These are phyloP conservation scores for Arizona elegans DNA, from an alignment of 2,113 vertebrate species.

Conservation along the genomic window DNA sequence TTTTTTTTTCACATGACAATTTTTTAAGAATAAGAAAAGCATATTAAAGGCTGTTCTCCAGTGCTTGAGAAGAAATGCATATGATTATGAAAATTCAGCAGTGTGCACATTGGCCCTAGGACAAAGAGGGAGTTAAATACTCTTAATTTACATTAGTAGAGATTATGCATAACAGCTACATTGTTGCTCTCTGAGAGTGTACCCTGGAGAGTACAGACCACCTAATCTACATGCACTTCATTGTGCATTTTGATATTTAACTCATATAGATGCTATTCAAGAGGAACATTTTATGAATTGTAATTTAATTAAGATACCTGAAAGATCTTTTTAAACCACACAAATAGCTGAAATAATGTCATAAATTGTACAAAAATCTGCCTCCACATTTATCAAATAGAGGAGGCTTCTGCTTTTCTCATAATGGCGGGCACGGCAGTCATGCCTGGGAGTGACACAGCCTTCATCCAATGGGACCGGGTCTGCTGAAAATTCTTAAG, in stretches of 20 bases:
- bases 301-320: background rate
- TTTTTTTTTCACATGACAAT: background rate
- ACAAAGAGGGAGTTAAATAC: constrained; percentile 12
- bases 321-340: background rate
- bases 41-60: constrained; percentile 9
- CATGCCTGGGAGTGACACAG: too few relatives aligned
- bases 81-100: constrained; percentile 54
- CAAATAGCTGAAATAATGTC: background rate
- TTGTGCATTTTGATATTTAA: constrained; percentile 10
- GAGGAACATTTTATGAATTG: background rate
- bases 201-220: background rate
- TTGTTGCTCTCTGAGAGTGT: constrained; percentile 2
- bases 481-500: too few relatives aligned
- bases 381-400: background rate
- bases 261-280: background rate
- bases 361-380: background rate
- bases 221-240: background rate
- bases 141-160: background rate
- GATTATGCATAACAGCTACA: constrained; percentile 28
- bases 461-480: too few relatives aligned
- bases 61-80: constrained; percentile 48
- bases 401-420: background rate
- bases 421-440: too few relatives aligned
- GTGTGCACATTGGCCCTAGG: constrained; percentile 41
- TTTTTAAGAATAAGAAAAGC: background rate